Evolutionary conservation across 1,140 invertebrate species (phyloP).

Genomic region (Bathynomus jamesi): DNA sequence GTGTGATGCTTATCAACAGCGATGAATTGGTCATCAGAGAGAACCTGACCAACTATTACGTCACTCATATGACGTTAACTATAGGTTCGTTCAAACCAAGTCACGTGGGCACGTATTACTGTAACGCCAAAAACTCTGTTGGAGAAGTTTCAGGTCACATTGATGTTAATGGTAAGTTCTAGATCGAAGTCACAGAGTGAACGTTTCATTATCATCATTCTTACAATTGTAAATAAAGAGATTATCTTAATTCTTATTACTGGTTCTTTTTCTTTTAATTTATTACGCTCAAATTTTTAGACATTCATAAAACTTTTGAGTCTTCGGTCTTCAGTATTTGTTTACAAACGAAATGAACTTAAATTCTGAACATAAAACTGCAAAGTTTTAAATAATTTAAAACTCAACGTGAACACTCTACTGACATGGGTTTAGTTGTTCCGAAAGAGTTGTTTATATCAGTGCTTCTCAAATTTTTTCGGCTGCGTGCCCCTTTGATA

Average conservation of each 20-base stretch:
- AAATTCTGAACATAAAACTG: too few species aligned
- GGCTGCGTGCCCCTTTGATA: too few species aligned
- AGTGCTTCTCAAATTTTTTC: too few species aligned
- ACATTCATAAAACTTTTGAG: neutral
- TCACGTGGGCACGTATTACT: slow-evolving; percentile 72
- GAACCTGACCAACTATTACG: slow-evolving; percentile 23
- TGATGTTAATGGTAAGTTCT: slow-evolving; percentile 69
- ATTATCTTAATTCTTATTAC: neutral
- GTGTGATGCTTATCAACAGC: slow-evolving; percentile 28
- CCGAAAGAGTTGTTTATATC: too few species aligned
- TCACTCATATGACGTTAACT: slow-evolving; percentile 65
- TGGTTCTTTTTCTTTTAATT: neutral
- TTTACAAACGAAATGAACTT: too few species aligned
- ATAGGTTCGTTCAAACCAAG: slow-evolving; percentile 60
- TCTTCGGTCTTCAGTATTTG: neutral
- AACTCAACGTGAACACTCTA: too few species aligned
- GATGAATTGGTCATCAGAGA: slow-evolving; percentile 12
- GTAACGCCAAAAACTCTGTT: slow-evolving; percentile 80
- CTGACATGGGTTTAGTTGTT: too few species aligned
- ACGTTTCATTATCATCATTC: neutral
- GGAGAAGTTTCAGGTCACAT: slow-evolving; percentile 85
- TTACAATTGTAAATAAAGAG: neutral
- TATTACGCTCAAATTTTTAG: neutral
- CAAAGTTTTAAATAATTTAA: too few species aligned
- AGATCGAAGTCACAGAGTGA: neutral